Conservation (phyloP, 1,140 invertebrate species). For the Drosophila kepulauana region DNA sequence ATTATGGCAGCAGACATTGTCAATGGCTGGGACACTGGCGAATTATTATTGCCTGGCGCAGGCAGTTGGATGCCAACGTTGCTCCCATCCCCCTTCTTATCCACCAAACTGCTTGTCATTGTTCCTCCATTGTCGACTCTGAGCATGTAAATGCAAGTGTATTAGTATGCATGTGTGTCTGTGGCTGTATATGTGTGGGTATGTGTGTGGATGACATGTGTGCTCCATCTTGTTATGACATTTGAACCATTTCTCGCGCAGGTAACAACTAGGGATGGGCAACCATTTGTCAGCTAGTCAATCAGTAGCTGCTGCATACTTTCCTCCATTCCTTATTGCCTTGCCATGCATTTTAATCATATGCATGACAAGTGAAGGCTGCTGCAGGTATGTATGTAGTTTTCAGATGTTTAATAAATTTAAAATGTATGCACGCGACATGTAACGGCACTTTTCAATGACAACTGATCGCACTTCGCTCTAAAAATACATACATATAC, state of each 20-base stretch:
- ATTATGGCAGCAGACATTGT: slow-evolving; percentile 78
- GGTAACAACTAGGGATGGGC: slow-evolving; percentile 48
- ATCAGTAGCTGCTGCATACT: slow-evolving; percentile 45
- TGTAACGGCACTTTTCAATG: not conserved
- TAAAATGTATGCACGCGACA: not conserved
- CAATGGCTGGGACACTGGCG: slow-evolving; percentile 72
- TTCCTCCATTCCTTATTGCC: not conserved
- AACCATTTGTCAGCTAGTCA: slow-evolving; percentile 66
- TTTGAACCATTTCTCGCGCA: slow-evolving; percentile 63
- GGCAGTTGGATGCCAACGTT: slow-evolving; percentile 61
- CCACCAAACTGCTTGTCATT: slow-evolving; percentile 36
- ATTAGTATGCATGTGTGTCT: not conserved
- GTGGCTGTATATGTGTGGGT: slow-evolving; percentile 5
- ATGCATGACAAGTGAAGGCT: not conserved
- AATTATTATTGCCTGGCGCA: slow-evolving; percentile 77
- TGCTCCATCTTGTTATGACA: slow-evolving; percentile 71
- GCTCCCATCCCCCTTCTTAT: not conserved
- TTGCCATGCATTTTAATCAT: slow-evolving; percentile 4
- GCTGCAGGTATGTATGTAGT: not conserved
- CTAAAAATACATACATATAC: not conserved
- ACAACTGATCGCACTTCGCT: not conserved
- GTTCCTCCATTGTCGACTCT: slow-evolving; percentile 42
- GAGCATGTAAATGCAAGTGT: slow-evolving; percentile 39
- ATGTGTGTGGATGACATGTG: slow-evolving; percentile 39
- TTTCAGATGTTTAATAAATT: not conserved